A percentile compares a stretch with the other conserved stretches of the same genome.
These are phyloP conservation scores for Porites rus DNA, from an alignment of 92 coral and sea anemone genomes.

Conservation along the genomic window DNA sequence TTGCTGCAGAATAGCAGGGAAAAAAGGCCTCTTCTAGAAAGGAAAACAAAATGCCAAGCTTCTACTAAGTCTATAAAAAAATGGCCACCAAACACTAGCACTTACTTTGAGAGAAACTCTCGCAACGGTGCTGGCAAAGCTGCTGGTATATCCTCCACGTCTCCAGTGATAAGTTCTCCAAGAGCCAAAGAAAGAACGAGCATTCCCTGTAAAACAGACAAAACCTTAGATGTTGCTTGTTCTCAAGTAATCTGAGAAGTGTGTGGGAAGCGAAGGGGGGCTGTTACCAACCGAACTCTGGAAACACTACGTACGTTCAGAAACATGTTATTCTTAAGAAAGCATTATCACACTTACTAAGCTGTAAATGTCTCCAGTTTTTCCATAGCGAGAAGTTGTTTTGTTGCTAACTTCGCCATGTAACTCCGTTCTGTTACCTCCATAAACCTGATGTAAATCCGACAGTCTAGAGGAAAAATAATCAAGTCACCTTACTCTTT, in stretches of 20 bases:
- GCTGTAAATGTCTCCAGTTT: slow-evolving; percentile 86
- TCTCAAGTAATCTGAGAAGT: no score
- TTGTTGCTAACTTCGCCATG: slow-evolving; percentile 32
- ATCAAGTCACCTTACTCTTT: neutral
- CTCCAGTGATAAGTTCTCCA: slow-evolving; percentile 80
- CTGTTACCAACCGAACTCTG: no score
- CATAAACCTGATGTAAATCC: slow-evolving; percentile 86
- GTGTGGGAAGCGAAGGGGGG: no score
- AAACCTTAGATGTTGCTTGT: no score
- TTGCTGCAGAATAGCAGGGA: neutral
- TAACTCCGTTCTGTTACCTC: slow-evolving; percentile 48
- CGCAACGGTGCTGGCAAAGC: slow-evolving; percentile 80
- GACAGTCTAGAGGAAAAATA: slow-evolving; percentile 54
- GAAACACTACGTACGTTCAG: no score
- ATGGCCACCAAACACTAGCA: neutral
- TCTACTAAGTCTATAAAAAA: neutral
- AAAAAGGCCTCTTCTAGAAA: no score
- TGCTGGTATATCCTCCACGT: slow-evolving; percentile 67
- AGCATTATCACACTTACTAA: slow-evolving; percentile 62
- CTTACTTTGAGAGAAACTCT: slow-evolving; percentile 89
- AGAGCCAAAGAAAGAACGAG: slow-evolving; percentile 75
- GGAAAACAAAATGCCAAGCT: neutral
- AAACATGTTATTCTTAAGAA: no score
- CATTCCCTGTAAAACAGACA: slow-evolving; percentile 63
- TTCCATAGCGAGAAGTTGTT: slow-evolving; percentile 69